Conservation (phyloP, 1,140 invertebrate species). For the Halyomorpha halys region DNA sequence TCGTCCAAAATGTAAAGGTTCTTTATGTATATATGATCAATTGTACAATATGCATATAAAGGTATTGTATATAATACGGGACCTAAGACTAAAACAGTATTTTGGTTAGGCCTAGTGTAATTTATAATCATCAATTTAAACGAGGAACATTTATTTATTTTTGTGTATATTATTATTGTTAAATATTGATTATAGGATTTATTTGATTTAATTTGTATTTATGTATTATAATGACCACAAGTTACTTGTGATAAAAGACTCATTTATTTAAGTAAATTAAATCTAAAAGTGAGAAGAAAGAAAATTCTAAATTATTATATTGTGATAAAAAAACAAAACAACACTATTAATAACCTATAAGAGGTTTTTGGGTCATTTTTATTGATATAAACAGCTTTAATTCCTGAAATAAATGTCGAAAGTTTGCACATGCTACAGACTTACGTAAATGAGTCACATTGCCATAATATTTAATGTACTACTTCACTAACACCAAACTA, state of each 20-base stretch:
- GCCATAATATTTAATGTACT: background rate
- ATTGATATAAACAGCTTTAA: too few relatives aligned
- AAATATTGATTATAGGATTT: slow-evolving; percentile 16
- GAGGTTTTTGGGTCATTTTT: too few relatives aligned
- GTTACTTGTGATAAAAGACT: slow-evolving; percentile 22
- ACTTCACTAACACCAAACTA: background rate
- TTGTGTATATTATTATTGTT: slow-evolving; percentile 23
- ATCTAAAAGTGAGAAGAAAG: slow-evolving; percentile 6
- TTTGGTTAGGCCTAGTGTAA: slow-evolving; percentile 18
- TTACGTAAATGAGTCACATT: slow-evolving; percentile 5
- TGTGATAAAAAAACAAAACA: slow-evolving; percentile 17
- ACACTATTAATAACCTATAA: too few relatives aligned
- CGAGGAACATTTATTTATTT: slow-evolving; percentile 13
- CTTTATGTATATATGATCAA: slow-evolving; percentile 11
- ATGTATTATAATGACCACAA: slow-evolving; percentile 11
- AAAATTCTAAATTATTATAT: slow-evolving; percentile 27
- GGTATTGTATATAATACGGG: slow-evolving; percentile 24
- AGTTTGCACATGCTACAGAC: background rate
- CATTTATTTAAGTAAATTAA: slow-evolving; percentile 19
- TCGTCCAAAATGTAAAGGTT: slow-evolving; percentile 10
- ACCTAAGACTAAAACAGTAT: slow-evolving; percentile 25
- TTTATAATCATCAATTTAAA: slow-evolving; percentile 7
- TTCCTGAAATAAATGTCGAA: too few relatives aligned
- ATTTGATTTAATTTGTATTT: slow-evolving; percentile 19
- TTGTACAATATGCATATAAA: slow-evolving; percentile 7